Evolutionary conservation across 2,113 vertebrate genomes (phyloP).

Genomic region (Oryzias woworae): DNA sequence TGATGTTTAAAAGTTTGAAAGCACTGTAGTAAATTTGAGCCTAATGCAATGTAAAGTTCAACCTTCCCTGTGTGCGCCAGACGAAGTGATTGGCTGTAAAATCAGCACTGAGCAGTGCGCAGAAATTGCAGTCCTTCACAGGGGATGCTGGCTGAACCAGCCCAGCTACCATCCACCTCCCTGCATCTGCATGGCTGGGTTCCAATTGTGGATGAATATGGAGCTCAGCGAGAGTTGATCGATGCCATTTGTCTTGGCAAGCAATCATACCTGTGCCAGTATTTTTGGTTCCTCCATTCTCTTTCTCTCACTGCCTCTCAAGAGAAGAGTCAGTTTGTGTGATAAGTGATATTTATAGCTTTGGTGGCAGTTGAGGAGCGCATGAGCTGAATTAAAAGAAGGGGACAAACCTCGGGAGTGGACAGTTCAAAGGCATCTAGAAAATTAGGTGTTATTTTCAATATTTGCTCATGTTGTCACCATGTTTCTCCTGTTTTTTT

Average conservation of each 20-base stretch:
- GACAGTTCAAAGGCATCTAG: conserved; percentile 47
- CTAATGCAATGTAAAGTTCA: background rate
- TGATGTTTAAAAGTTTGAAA: conserved; percentile 6
- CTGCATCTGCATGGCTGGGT: conserved; percentile 48
- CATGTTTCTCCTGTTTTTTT: background rate
- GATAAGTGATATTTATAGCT: conserved; percentile 76
- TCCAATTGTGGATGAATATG: conserved; percentile 51
- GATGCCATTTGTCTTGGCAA: conserved; percentile 68
- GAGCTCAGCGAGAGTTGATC: conserved; percentile 58
- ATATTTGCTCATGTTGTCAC: conserved; percentile 53
- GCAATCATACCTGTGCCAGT: conserved; percentile 55
- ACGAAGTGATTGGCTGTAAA: conserved; percentile 4
- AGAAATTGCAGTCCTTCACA: background rate
- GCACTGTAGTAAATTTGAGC: background rate
- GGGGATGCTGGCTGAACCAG: conserved; percentile 3
- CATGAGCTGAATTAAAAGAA: conserved; percentile 44
- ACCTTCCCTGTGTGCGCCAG: background rate
- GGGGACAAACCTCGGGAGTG: conserved; percentile 22
- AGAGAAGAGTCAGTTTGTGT: conserved; percentile 51
- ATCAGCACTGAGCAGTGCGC: conserved; percentile 1
- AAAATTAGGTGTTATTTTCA: conserved; percentile 58
- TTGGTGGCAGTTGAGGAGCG: conserved; percentile 42
- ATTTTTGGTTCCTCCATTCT: conserved; percentile 31
- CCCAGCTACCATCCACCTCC: conserved; percentile 6
- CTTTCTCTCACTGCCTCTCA: conserved; percentile 19